Base-by-base conservation (phyloP, 2,113 vertebrate genomes). In the Urocynchramus pylzowi region DNA sequence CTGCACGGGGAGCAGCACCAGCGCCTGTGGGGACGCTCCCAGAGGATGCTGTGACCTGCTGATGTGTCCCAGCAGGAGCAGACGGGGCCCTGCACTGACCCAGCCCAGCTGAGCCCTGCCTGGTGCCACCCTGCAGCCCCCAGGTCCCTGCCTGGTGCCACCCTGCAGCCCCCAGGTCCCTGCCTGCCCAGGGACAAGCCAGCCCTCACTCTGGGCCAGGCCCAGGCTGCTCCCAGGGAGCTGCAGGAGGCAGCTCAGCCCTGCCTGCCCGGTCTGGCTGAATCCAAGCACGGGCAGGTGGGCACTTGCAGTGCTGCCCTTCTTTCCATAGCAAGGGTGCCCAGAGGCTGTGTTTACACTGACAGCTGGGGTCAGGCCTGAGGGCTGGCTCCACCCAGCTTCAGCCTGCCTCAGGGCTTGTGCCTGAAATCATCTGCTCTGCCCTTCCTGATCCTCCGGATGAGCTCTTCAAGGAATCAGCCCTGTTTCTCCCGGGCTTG, bases 371-470 rank as follows among this genome's bases (percentile, higher is more conserved):
- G 92, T 56, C 84, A 59, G 35, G 81, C 81, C 90, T 64, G 35
- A 64, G 84, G 73, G 60, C 9, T 94, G 61, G 15, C 52, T 64
- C 69, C 87, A 78, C 84, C 78, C 74, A 64, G 13, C 42, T 57
- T 21, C 23, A 71, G 33, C 65, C 67, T 61, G 17, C 47, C 81
- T 71, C 81, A 59, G 64, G 78, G 35, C 42, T 47, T 35, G 30
- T 39, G 33, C 81, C 1, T 1, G 3, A 84, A 93, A 76, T 84
- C 47, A 75, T 39, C 81, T 6, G 10, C 60, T 94, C 77, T 22
- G 35, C 47, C 81, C 87, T 49, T 93, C 70, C 76, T 63, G 71
- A 81, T 91, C 59, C 86, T 92, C 93, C 80, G 77, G 63, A 44
- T 6, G 35, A 59, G 84, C 77, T 47, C 69, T 63, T 70, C 56